A percentile compares a stretch with the other conserved stretches of the same genome.
These are phyloP conservation scores for Tetropium fuscum DNA, from an alignment of 2,888 invertebrate species.

Conservation along the genomic window DNA sequence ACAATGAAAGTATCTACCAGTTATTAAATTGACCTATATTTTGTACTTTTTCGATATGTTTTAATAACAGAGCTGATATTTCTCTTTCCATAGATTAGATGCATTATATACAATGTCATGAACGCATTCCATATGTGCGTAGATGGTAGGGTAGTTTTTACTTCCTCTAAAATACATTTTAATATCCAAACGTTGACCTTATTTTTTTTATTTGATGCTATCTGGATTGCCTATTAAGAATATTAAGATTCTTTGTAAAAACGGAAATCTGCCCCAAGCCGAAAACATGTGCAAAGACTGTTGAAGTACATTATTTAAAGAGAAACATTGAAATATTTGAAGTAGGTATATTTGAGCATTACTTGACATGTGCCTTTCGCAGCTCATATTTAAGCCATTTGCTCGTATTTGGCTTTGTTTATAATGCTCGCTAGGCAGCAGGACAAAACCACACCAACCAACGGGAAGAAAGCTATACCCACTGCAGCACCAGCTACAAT, in stretches of 20 bases:
- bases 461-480: constrained; percentile 77
- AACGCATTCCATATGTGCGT: too few relatives aligned
- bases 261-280: background rate
- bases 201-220: too few relatives aligned
- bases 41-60: too few relatives aligned
- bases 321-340: constrained; percentile 9
- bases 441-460: constrained; percentile 80
- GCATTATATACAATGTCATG: too few relatives aligned
- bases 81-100: too few relatives aligned
- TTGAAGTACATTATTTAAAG: constrained; percentile 5
- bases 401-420: constrained; percentile 86
- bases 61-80: too few relatives aligned
- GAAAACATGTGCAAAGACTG: background rate
- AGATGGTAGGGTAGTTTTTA: too few relatives aligned
- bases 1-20: too few relatives aligned
- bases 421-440: constrained; percentile 82
- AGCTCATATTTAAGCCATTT: constrained; percentile 73
- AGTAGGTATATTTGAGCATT: constrained; percentile 18
- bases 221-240: too few relatives aligned
- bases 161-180: too few relatives aligned
- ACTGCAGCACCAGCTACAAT: constrained; percentile 79
- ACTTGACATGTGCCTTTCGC: background rate
- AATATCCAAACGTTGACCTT: too few relatives aligned
- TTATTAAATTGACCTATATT: too few relatives aligned
- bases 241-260: background rate